Evolutionary conservation across 2,797 vertebrate species (phyloP).

Genomic region (Epinephelus coioides): DNA sequence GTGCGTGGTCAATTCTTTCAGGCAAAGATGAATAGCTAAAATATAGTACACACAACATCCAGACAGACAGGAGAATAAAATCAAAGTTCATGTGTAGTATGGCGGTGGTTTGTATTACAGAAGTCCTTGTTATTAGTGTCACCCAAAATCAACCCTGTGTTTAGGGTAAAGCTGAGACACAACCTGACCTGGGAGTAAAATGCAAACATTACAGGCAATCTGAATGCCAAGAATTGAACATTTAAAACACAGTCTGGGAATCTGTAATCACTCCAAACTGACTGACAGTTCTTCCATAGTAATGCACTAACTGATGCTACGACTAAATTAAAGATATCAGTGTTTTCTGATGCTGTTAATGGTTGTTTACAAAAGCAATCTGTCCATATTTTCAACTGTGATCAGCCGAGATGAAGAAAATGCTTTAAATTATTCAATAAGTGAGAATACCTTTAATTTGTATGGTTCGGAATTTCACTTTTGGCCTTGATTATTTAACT

Average conservation of each 20-base stretch:
- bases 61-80: slow-evolving; percentile 23
- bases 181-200: slow-evolving; percentile 1
- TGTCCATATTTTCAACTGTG: background rate
- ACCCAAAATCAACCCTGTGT: background rate
- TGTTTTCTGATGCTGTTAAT: background rate
- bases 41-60: slow-evolving; percentile 4
- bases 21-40: slow-evolving; percentile 16
- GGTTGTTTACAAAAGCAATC: background rate
- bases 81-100: background rate
- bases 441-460: background rate
- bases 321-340: background rate
- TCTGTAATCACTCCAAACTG: background rate
- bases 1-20: slow-evolving; percentile 8
- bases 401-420: background rate
- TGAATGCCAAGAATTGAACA: background rate
- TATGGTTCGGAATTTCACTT: background rate
- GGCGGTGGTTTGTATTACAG: background rate
- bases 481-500: background rate
- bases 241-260: slow-evolving; percentile 3
- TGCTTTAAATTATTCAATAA: background rate
- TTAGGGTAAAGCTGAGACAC: background rate
- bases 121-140: background rate
- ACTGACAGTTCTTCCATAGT: background rate
- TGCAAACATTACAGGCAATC: background rate
- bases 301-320: too few relatives aligned